A percentile compares a stretch with the other conserved stretches of the same genome.
Conservation (phyloP, 2,797 vertebrate species). For the Hippopotamyrus pictus region DNA sequence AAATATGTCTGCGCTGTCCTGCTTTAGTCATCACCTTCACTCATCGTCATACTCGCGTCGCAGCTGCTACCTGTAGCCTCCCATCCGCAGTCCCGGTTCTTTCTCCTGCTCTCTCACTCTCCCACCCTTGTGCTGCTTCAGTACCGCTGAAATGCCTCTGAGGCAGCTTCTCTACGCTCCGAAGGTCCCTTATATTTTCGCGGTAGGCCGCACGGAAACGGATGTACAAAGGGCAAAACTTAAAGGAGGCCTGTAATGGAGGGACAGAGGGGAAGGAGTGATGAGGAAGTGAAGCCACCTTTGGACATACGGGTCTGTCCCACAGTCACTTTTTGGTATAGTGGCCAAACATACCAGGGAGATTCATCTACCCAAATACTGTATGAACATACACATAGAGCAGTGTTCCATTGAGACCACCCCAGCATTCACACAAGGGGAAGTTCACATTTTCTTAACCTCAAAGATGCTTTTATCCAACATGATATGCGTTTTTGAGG, state of each 20-base stretch:
- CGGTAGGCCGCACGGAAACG: too few species aligned
- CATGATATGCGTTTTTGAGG: not conserved
- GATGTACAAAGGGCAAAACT: not conserved
- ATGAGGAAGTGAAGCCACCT: not conserved
- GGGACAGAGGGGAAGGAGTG: not conserved
- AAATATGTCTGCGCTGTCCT: not conserved
- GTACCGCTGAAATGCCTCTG: not conserved
- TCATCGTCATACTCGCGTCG: not conserved
- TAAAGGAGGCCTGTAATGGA: not conserved
- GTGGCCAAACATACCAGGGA: not conserved
- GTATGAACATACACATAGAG: not conserved
- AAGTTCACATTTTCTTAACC: not conserved
- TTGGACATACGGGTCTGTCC: not conserved
- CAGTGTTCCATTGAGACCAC: not conserved
- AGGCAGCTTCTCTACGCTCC: not conserved
- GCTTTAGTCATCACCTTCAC: not conserved
- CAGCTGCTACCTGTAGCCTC: not conserved
- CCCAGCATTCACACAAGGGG: not conserved
- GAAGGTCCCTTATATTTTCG: not conserved
- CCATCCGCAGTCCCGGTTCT: not conserved
- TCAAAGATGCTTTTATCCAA: not conserved
- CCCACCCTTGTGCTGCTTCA: not conserved
- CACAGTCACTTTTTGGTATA: not conserved
- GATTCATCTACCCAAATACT: not conserved
- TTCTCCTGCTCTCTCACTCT: not conserved